Evolutionary conservation across 2,888 invertebrate species (phyloP).

Genomic region (Leistus spinibarbis): DNA sequence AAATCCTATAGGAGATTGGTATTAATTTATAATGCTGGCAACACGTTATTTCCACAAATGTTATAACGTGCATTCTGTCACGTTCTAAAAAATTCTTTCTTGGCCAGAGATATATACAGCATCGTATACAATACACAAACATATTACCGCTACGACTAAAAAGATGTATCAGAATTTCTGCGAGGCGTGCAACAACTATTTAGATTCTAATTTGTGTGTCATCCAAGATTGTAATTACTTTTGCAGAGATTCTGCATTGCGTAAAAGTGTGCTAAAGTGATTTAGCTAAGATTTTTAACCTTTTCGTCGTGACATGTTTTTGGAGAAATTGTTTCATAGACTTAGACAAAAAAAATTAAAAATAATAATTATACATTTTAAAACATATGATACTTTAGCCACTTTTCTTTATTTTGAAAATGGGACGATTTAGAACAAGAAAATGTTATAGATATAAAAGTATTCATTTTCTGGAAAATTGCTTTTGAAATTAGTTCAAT

Average conservation of each 20-base stretch:
- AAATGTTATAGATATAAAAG: no score
- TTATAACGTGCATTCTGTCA: constrained; percentile 7
- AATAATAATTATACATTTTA: no score
- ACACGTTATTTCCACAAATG: neutral
- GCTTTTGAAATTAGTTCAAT: no score
- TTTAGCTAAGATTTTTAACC: neutral
- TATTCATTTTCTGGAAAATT: no score
- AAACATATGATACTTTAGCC: no score
- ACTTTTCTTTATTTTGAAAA: no score
- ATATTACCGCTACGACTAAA: neutral
- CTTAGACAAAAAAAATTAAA: neutral
- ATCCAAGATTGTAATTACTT: neutral
- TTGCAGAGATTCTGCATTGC: neutral
- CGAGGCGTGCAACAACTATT: neutral
- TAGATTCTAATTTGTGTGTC: neutral
- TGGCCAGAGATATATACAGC: neutral
- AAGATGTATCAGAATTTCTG: neutral
- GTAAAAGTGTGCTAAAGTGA: neutral
- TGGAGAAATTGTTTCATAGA: neutral
- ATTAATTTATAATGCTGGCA: neutral
- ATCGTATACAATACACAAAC: neutral
- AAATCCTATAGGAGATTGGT: neutral
- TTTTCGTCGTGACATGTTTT: neutral
- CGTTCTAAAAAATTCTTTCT: neutral
- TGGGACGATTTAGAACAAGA: no score